These are phyloP conservation scores for Rhadina sibilatrix DNA, from an alignment of 2,113 vertebrate genomes.

Conservation along the genomic window DNA sequence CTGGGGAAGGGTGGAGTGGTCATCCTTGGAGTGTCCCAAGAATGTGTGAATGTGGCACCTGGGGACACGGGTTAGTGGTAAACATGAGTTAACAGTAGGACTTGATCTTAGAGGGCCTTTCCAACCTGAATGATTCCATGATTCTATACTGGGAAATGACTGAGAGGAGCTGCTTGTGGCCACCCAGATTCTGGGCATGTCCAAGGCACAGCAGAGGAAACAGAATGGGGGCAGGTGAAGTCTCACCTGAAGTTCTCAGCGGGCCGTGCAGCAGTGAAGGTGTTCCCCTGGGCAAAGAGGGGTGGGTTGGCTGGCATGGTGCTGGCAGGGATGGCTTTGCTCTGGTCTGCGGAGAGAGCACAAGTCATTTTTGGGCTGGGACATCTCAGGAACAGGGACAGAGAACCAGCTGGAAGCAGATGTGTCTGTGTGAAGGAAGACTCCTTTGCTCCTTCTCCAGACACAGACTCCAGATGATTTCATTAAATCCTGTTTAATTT, in stretches of 20 bases:
- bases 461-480: background rate
- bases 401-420: background rate
- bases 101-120: background rate
- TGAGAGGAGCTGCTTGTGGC: background rate
- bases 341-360: conserved; percentile 76
- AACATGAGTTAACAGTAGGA: accelerated
- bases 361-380: background rate
- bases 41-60: background rate
- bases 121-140: background rate
- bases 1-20: background rate
- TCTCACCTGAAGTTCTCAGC: conserved; percentile 87
- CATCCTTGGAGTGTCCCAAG: background rate
- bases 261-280: conserved; percentile 77
- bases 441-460: background rate
- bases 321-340: conserved; percentile 81
- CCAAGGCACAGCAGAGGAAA: background rate
- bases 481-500: background rate
- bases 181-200: accelerated
- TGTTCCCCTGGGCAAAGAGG: conserved; percentile 82
- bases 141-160: background rate
- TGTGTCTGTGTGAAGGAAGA: accelerated
- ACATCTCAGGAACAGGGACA: background rate
- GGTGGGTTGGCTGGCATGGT: conserved; percentile 78
- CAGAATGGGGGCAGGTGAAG: accelerated
- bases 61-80: background rate